Percentiles rank a stretch among this genome's conserved stretches.
phyloP scores from a whole-genome alignment of 2,888 invertebrate genomes.

The Zootermopsis nevadensis region DNA sequence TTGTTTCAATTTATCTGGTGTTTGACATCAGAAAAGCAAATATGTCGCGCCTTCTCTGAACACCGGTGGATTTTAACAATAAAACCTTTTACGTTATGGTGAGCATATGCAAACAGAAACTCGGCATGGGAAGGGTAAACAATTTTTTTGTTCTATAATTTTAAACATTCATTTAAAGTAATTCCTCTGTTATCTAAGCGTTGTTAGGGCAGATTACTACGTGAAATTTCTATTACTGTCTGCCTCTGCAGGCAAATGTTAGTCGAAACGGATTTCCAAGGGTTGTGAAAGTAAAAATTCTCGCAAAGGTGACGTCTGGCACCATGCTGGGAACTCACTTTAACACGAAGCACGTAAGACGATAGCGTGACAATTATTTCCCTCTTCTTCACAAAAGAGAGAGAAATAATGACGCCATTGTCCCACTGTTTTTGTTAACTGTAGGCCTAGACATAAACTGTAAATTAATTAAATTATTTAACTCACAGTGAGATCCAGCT shows the following conservation, averaged over 20 bases:
- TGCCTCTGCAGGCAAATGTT: background rate
- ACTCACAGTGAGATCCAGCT: slow-evolving; percentile 45
- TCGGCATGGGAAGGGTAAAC: no score
- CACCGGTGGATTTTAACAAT: no score
- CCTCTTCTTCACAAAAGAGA: background rate
- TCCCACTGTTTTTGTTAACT: background rate
- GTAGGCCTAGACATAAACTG: background rate
- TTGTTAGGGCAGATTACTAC: background rate
- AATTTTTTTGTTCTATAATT: no score
- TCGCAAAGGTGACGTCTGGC: background rate
- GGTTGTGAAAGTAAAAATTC: background rate
- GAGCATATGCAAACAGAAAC: no score
- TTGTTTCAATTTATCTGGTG: no score
- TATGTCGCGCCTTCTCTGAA: no score
- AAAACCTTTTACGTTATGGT: no score
- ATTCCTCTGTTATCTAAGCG: background rate
- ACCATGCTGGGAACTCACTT: background rate
- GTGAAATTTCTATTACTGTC: background rate
- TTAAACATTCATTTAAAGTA: no score
- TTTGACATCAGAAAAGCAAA: no score
- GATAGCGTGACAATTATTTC: background rate
- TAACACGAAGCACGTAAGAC: background rate
- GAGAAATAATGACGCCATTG: background rate
- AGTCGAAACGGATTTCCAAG: background rate
- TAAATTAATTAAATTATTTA: background rate